Conservation (phyloP, 2,113 vertebrate genomes). For the Tricholaema leucomelas region DNA sequence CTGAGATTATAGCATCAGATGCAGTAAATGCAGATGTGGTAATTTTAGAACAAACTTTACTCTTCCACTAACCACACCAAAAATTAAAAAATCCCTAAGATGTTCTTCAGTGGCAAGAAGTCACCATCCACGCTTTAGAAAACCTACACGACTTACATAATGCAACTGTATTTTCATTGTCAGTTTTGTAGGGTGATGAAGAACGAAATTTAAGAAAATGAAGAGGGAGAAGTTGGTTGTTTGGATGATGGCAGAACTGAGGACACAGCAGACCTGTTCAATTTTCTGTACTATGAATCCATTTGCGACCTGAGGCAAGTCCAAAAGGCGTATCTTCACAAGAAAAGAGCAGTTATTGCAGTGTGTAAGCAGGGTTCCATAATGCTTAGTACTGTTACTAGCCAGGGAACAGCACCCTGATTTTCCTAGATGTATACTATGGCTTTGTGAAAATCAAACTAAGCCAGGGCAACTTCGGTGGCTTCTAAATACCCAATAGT, state of each 20-base stretch:
- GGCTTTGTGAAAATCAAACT: not conserved
- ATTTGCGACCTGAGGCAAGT: not conserved
- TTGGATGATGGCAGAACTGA: not conserved
- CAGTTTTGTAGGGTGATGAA: not conserved
- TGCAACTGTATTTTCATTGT: not conserved
- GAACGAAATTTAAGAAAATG: not conserved
- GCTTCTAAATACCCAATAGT: not conserved
- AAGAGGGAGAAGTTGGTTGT: not conserved
- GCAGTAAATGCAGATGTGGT: not conserved
- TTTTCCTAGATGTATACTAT: not conserved
- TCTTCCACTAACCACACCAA: not conserved
- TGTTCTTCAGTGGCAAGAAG: not conserved
- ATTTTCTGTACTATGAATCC: not conserved
- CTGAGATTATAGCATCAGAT: not conserved
- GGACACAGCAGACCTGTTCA: not conserved
- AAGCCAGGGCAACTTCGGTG: not conserved
- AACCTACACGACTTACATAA: not conserved
- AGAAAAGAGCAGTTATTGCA: not conserved
- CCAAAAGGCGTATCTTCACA: not conserved
- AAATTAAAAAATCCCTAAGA: not conserved
- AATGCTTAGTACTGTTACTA: not conserved
- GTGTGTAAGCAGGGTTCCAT: not conserved
- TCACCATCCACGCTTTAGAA: not conserved
- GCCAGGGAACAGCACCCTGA: not conserved
- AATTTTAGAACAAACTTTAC: not conserved